Base-by-base conservation (phyloP, 1,140 invertebrate genomes). In the Caenorhabditis inopinata region DNA sequence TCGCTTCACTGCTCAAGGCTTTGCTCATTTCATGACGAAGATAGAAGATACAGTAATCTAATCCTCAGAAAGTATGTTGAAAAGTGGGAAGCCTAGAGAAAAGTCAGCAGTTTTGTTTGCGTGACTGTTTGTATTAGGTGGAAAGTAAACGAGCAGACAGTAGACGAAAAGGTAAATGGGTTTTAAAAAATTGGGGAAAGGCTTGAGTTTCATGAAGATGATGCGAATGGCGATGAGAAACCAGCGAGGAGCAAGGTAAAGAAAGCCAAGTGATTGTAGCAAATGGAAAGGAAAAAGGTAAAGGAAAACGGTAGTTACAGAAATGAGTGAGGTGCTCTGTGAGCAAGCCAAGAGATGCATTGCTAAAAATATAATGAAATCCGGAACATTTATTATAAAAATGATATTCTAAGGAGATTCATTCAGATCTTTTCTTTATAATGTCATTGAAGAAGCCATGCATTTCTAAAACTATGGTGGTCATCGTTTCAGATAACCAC, bases 101-200 rank as follows among this genome's bases (percentile, higher is more conserved):
- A 68, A 68, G n/a, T 38, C 27, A 7, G 29, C 29, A 18, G n/a
- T 68, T 68, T 68, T 68, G 58, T 68, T 68, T 68, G 58, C 58
- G 58, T 68, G 58, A 68, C 58, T 68, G n/a, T 68, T 68, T 68
- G 58, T 68, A 68, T 68, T 68, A 62, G 53, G 53, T 62, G 7
- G 58, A 68, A 68, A 68, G 58, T 14, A 68, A 68, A 27, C 32
- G 32, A 38, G 32, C 32, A 18, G 32, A 38, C 32, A 68, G 58
- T 68, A 38, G 14, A 38, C 35, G 27, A 21, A 21, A 29, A 68
- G 58, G 35, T 68, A 38, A 38, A 68, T 38, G 32, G 32, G 11
- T 42, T 42, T 12, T 29, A 42, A 11, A 62, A 18, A 32, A 38
- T 32, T 68, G 32, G 49, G 14, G 21, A 42, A 38, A 68, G 58